A percentile compares a stretch with the other conserved stretches of the same genome.
phyloP scores from a whole-genome alignment of 2,113 vertebrate genomes.

The Fregata magnificens region DNA sequence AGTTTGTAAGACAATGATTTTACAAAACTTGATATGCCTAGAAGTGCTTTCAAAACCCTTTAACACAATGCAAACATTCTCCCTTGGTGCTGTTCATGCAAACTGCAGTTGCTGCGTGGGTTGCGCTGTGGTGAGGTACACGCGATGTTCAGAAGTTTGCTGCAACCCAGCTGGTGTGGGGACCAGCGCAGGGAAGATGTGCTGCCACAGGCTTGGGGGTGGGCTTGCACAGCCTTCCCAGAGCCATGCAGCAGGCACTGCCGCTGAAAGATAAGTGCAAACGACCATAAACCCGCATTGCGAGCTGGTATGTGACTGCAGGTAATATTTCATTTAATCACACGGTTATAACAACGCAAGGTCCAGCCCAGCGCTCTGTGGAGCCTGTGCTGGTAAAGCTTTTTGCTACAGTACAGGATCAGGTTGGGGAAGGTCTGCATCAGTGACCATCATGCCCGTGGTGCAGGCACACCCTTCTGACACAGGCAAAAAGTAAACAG shows the following conservation, averaged over 20 bases:
- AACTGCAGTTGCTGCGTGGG: not conserved
- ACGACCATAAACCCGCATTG: not conserved
- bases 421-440: not conserved
- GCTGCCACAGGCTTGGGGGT: not conserved
- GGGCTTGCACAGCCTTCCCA: not conserved
- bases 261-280: not conserved
- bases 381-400: not conserved
- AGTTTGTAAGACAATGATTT: not conserved
- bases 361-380: not conserved
- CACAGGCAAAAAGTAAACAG: not conserved
- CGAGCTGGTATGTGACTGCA: not conserved
- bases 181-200: accelerated
- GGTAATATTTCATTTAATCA: not conserved
- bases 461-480: not conserved
- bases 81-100: not conserved
- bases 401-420: not conserved
- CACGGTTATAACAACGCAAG: not conserved
- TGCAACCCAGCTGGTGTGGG: not conserved
- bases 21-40: not conserved
- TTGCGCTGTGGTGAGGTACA: not conserved
- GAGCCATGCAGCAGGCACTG: not conserved
- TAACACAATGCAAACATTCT: not conserved
- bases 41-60: not conserved
- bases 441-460: not conserved
- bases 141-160: not conserved